Evolutionary conservation across 2,888 invertebrate species (phyloP), one percentile per base, ranked within the genome.

Genomic region (Dione juno): DNA sequence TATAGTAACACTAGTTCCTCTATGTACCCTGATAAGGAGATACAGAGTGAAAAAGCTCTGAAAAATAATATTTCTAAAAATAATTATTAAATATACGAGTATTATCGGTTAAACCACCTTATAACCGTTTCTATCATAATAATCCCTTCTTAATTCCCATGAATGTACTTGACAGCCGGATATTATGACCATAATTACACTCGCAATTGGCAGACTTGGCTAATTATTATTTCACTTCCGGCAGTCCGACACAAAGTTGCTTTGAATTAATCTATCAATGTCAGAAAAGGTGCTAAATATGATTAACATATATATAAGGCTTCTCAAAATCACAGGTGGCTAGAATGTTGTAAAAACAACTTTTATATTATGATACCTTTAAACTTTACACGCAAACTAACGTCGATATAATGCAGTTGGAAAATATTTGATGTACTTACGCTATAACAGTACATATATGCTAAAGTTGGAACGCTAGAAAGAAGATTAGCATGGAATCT

Each of bases 211-310:
- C n/a, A 37, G 57, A 16, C 37, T 57, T 19, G n/a, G 37, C n/a
- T 59, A 43, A 14, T 43, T 14, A 21, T 61, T 35, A 28, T 16
- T 45, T n/a, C 10, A 45, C 28, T 45, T 61, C 61, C 35, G 35
- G 45, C 16, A 50, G 52, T 50, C 37, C 37, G 0, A 40, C 50
- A 14, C 50, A 40, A 37, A 52, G 37, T 64, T 52, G 19, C 14
- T 1, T 0, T 28, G 28, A 16, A 41, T 19, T 16, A 37, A 69
- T 69, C 64, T 21, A 69, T 69, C 63, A 69, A 53, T 40, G 68
- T 69, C 63, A 21, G 14, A 8, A 41, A 35, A 64, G 63, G 63
- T 64, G 63, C 13, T 43, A 63, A 54, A 53, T 48, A 57, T 69
- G 68, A 68, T 68, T 28, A 61, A 64, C 64, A n/a, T n/a, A n/a